Base-by-base conservation (phyloP, 2,888 invertebrate species). In the Auanema sp. region DNA sequence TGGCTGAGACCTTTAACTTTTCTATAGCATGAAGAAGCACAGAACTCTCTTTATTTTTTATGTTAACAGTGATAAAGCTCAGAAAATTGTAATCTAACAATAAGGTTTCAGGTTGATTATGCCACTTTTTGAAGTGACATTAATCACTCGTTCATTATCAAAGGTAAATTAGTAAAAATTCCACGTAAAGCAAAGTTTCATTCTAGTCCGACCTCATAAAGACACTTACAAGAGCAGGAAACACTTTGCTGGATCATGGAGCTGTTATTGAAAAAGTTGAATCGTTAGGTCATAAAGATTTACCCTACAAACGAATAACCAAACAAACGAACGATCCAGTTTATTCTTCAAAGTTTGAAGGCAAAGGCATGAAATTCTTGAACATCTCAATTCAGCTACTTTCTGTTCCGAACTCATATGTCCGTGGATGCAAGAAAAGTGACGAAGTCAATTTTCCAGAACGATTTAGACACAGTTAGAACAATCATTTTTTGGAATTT, bases 41-140 rank as follows among this genome's bases (percentile, higher is more conserved):
- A 47, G 8, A 47, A 33, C 8, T 33, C 33, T 33, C 33, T 33
- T 33, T 33, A 14, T 43, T 43, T 43, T 47, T 21, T 21, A 5
- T 47, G 16, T 47, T 16, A 18, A 63, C n/a, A 51, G 24, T 53
- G 25, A 44, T 14, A 11, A 16, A 21, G 10, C 14, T 21, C 6
- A 23, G 4, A 33, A 33, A 8, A 33, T 33, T 33, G 8, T 33
- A 33, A 33, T 5, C 8, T 33, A 33, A 33, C 33, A 8, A 8
- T 33, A 33, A 5, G 8, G 33, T 33, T 33, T 8, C 33, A 33
- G 33, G 33, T 33, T 33, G 4, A 8, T 33, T 5, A 81, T 81
- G 81, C 81, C 81, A 10, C 69, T 77, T 21, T 81, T 75, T 55
- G 81, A 81, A 70, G 68, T 81, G 5, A 79, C 79, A 23, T 55